A percentile compares a stretch with the other conserved stretches of the same genome.
Evolutionary conservation across 2,113 vertebrate genomes (phyloP).

Genomic region (Oenanthe oenanthe): DNA sequence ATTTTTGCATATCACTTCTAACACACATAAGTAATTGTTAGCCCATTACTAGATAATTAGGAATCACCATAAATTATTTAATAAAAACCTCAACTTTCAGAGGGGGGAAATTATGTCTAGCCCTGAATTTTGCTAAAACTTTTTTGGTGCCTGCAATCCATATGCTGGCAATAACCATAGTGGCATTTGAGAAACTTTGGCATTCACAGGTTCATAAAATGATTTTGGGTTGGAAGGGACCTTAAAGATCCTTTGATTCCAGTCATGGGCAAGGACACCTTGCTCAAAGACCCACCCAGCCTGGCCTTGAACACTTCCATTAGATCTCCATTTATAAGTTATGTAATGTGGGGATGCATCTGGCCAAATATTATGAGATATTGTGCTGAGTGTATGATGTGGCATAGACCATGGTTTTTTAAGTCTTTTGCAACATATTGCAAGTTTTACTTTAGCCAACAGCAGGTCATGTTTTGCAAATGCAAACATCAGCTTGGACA

Average conservation of each 20-base stretch:
- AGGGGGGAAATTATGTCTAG: accelerated
- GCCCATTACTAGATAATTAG: slow-evolving; percentile 57
- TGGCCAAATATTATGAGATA: not conserved
- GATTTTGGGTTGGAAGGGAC: not conserved
- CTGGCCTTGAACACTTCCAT: not conserved
- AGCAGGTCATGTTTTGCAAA: not conserved
- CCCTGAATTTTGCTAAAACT: not conserved
- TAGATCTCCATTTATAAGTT: not conserved
- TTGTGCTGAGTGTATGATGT: accelerated
- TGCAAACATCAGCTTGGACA: not conserved
- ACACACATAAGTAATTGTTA: not conserved
- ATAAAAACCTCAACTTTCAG: slow-evolving; percentile 21
- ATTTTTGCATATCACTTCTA: not conserved
- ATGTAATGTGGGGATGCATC: accelerated
- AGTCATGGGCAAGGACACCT: not conserved
- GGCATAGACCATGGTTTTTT: not conserved
- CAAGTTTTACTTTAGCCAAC: not conserved
- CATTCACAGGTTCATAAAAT: not conserved
- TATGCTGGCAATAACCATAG: not conserved
- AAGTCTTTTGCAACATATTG: not conserved
- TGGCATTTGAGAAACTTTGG: not conserved
- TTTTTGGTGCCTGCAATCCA: not conserved
- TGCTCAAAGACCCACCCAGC: not conserved
- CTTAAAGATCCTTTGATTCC: not conserved
- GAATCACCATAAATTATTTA: slow-evolving; percentile 34